A percentile compares a stretch with the other conserved stretches of the same genome.
Conservation (phyloP, 2,797 vertebrate genomes). For the Dipus sagitta region DNA sequence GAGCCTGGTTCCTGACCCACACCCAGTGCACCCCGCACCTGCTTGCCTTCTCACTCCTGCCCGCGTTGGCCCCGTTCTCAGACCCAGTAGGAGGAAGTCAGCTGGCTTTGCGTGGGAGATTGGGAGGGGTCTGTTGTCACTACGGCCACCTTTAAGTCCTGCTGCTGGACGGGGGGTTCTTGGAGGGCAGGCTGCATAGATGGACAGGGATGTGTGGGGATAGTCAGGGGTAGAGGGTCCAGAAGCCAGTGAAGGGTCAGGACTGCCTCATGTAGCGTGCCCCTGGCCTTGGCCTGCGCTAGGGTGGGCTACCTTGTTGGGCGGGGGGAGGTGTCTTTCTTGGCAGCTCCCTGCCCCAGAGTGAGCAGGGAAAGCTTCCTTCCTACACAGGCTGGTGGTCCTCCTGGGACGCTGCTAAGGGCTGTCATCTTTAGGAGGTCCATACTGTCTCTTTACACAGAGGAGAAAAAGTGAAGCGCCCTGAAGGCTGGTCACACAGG, state of each 20-base stretch:
- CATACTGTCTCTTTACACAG: neutral
- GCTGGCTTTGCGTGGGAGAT: neutral
- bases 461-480: neutral
- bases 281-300: neutral
- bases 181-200: too few relatives aligned
- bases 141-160: neutral
- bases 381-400: neutral
- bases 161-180: too few relatives aligned
- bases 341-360: neutral
- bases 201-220: neutral
- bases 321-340: too few relatives aligned
- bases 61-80: neutral
- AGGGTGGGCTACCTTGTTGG: neutral
- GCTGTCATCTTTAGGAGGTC: neutral
- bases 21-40: fast-evolving
- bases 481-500: fast-evolving
- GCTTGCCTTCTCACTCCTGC: neutral
- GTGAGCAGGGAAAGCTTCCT: neutral
- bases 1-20: fast-evolving
- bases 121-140: neutral
- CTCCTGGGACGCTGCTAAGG: neutral
- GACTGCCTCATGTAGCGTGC: neutral
- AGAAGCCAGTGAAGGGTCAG: neutral
- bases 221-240: too few relatives aligned
- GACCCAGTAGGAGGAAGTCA: neutral